Base-by-base conservation (phyloP, 2,797 vertebrate species). In the Xenops minutus region DNA sequence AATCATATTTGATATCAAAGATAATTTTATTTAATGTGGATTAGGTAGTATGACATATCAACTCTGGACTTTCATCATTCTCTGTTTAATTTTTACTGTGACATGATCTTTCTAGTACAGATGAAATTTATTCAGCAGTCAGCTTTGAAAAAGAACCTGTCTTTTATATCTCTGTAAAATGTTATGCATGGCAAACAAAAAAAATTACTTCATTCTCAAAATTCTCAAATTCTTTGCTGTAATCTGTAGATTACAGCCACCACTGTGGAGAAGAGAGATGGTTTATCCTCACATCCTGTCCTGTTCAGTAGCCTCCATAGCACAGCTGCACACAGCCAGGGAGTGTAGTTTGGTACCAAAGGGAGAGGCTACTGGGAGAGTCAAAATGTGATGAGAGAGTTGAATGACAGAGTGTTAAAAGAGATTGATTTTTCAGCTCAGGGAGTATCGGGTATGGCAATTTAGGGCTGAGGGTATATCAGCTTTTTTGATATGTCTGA, bases 61-160 rank as follows among this genome's bases (percentile, higher is more conserved):
- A 23, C 81, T 80, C 49, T 72, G 37, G 62, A 84, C 34, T 85
- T 91, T 83, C 32, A 46, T 96, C 72, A 67, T 85, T 78, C 52
- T 72, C 37, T 84, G 54, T 84, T 95, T 87, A 55, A 27, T 87
- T 93, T 93, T 92, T 62, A 87, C 80, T 85, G 64, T 93, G 85
- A 75, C 43, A 10, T 37, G 19, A 1, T 93, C 83, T 85, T 93
- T 84, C 78, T 62, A 84, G 46, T 55, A 72, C 46, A 88, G 80
- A 72, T 61, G 29, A 92, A 85, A 92, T 80, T 72, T 91, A 21
- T 93, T 89, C 56, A 89, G 67, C 36, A 68, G 51, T 68, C 76
- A 81, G 51, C 78, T 92, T 87, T 92, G 75, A 89, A 90, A 84
- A 44, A 76, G 39, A 49, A 11, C 19, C 24, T 72, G 39, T 74